A percentile compares a stretch with the other conserved stretches of the same genome.
Conservation (phyloP, 2,113 vertebrate species). For the Protomyctophum bolini region DNA sequence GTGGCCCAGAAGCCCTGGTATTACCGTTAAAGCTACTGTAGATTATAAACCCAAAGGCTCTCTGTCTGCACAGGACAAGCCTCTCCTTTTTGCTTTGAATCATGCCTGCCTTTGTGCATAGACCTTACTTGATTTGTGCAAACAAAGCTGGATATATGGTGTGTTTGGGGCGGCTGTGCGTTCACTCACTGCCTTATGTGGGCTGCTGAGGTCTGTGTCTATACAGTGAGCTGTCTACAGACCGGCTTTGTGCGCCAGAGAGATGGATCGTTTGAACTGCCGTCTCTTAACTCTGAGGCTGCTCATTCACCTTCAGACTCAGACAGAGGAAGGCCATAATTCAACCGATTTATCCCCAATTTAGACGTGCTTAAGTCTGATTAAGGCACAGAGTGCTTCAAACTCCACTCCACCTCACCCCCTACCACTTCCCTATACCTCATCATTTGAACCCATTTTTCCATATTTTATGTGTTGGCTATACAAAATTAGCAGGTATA, state of each 20-base stretch:
- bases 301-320: conserved; percentile 62
- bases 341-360: conserved; percentile 51
- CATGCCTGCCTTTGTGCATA: conserved; percentile 24
- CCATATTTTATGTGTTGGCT: too few species aligned
- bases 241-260: conserved; percentile 39
- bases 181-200: conserved; percentile 42
- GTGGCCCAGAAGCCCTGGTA: conserved; percentile 19
- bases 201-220: conserved; percentile 45
- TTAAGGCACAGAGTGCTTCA: conserved; percentile 51
- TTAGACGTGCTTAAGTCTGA: conserved; percentile 30
- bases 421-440: too few species aligned
- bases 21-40: conserved; percentile 16
- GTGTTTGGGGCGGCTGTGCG: conserved; percentile 30
- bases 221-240: conserved; percentile 44
- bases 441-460: neutral
- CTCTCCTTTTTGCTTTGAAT: conserved; percentile 26
- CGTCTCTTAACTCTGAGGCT: conserved; percentile 41
- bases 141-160: conserved; percentile 49
- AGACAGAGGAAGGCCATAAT: conserved; percentile 40
- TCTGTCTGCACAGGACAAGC: conserved; percentile 35
- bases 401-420: too few species aligned
- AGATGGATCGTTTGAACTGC: conserved; percentile 31
- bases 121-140: conserved; percentile 48
- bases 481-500: too few species aligned
- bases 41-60: conserved; percentile 23